Conservation (phyloP, 2,113 vertebrate genomes). For the Catharus fuscescens region DNA sequence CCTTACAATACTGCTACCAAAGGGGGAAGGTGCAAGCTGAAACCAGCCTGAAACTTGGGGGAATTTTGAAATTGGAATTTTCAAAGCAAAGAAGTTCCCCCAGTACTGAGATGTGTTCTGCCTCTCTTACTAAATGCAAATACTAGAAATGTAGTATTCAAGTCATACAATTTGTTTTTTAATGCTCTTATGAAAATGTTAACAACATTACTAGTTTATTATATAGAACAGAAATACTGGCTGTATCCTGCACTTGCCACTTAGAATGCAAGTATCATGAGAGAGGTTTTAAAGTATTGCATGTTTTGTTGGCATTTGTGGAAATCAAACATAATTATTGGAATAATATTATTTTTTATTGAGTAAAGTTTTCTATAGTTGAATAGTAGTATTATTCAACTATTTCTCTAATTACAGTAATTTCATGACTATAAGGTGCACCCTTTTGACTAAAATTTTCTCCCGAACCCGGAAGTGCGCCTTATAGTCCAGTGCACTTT, state of each 20-base stretch:
- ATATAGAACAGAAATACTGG: neutral
- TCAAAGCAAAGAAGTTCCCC: neutral
- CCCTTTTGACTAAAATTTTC: no score
- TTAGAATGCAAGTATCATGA: neutral
- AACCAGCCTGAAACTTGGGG: neutral
- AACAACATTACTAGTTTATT: neutral
- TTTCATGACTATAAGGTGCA: no score
- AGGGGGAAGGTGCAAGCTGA: accelerated
- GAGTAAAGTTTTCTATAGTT: neutral
- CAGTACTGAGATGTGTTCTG: neutral
- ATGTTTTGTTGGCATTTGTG: neutral
- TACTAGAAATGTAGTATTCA: neutral
- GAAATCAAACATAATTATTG: neutral
- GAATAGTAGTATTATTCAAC: neutral
- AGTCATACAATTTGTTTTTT: accelerated
- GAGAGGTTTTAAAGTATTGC: neutral
- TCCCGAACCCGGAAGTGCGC: no score
- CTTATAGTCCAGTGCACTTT: no score
- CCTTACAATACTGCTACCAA: neutral
- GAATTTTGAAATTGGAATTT: neutral
- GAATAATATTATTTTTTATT: neutral
- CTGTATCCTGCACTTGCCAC: neutral
- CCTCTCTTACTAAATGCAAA: neutral
- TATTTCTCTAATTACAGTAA: neutral
- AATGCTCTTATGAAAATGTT: neutral